phyloP scores from a whole-genome alignment of 2,797 vertebrate species.

The Liparis tanakae region DNA sequence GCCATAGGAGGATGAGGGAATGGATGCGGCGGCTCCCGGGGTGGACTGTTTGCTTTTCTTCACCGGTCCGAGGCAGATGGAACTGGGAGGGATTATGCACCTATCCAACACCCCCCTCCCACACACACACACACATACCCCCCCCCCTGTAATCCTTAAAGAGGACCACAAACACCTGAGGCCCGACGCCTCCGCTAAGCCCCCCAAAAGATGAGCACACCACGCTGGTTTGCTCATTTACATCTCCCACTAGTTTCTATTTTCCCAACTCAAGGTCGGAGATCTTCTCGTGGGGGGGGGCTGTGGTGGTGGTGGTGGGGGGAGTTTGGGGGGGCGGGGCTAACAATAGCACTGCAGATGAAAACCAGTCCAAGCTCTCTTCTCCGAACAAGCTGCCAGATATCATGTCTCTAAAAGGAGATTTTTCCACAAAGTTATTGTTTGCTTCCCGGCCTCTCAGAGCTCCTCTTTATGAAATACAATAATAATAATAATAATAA shows the following conservation, averaged over 20 bases:
- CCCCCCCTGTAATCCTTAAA: conserved; percentile 64
- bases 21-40: not conserved
- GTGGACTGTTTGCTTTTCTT: conserved; percentile 35
- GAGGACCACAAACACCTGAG: conserved; percentile 71
- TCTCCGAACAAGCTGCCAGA: conserved; percentile 36
- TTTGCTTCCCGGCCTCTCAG: conserved; percentile 24
- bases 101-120: conserved; percentile 38
- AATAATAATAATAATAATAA: too few species aligned
- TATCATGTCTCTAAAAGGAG: conserved; percentile 13
- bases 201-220: conserved; percentile 46
- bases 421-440: conserved; percentile 22
- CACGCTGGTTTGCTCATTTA: conserved; percentile 51
- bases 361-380: conserved; percentile 37
- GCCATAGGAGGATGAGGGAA: conserved; percentile 18
- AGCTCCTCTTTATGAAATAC: conserved; percentile 8
- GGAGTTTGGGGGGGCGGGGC: not conserved
- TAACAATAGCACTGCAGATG: conserved; percentile 8
- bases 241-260: conserved; percentile 46
- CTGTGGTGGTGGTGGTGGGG: too few species aligned
- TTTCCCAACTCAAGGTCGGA: conserved; percentile 57
- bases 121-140: not conserved
- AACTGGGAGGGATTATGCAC: conserved; percentile 56
- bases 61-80: conserved; percentile 37
- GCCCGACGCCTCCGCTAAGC: conserved; percentile 48
- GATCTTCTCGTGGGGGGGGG: conserved; percentile 27